Evolutionary conservation across 92 coral and sea anemone species (phyloP), one percentile per base, ranked within the genome.

Genomic region (Phymanthus crucifer): DNA sequence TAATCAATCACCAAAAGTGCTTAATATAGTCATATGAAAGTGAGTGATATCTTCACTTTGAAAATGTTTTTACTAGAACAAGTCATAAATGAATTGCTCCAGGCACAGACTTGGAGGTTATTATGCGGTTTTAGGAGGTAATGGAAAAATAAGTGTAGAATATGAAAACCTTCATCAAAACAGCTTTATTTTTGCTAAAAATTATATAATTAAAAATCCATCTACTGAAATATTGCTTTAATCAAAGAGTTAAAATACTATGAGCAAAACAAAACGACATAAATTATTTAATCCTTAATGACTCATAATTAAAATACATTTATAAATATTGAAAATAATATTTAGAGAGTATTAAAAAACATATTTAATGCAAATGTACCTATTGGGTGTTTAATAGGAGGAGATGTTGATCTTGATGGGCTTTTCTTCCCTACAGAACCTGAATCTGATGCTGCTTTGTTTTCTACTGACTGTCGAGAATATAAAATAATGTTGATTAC

Each of bases 391-490:
- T 92, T 92, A 21, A 90, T 89, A 17, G 93, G 87, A 18, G 97
- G 93, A 0, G 97, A 91, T 31, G 85, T 70, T 26, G 97, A 92
- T 80, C 97, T 81, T 37, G 94, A 83, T 17, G 98, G 99, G 61
- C 98, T 92, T 83, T 94, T 94, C 72, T 97, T 93, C 76, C 93
- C 89, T 27, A 92, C 82, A 7, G 98, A 84, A 7, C 91, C 85
- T 1, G 98, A 83, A 16, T 93, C 92, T 56, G 97, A 84, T 14
- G 94, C 75, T n/a, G 85, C 87, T 36, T 80, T 86, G 66, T 80
- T 88, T 50, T 91, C 95, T 46, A 85, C 85, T 8, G 94, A 56
- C 97, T 93, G 72, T 24, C 29, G 4, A 61, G 10, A 80, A n/a
- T n/a, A n/a, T n/a, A 87, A 73, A 36, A 27, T 12, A 61, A n/a